These are phyloP conservation scores for Tethya wilhelma DNA, from an alignment of 37 sponge, comb jelly and placozoan species.

Conservation along the genomic window DNA sequence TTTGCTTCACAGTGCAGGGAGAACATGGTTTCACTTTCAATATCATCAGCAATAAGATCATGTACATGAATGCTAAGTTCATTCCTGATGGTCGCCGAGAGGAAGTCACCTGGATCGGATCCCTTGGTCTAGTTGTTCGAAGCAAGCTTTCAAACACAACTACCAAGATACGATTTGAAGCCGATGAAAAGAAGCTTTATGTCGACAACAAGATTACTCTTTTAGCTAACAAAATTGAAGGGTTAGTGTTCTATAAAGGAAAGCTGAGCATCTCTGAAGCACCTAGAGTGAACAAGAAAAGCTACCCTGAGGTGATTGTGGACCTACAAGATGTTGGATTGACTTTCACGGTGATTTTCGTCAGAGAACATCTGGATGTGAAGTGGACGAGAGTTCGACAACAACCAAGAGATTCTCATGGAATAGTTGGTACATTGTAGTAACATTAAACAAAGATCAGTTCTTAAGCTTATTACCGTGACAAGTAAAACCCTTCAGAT, in stretches of 20 bases:
- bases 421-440: constrained; percentile 42
- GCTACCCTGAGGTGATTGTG: constrained; percentile 11
- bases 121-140: constrained; percentile 31
- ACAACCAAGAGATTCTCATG: constrained; percentile 26
- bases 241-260: constrained; percentile 8
- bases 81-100: constrained; percentile 15
- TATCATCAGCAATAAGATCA: constrained; percentile 33
- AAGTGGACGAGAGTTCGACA: constrained; percentile 19
- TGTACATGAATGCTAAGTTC: constrained; percentile 49
- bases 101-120: constrained; percentile 47
- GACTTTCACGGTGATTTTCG: constrained; percentile 22
- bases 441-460: too few species aligned
- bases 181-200: constrained; percentile 4
- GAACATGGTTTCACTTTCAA: constrained; percentile 35
- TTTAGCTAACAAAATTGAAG: constrained; percentile 1
- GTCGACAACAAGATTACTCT: constrained; percentile 11
- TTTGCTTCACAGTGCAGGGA: constrained; percentile 45
- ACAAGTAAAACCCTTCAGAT: too few species aligned
- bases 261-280: constrained; percentile 29
- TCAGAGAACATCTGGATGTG: constrained; percentile 24
- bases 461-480: too few species aligned
- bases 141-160: constrained; percentile 11
- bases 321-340: constrained; percentile 31
- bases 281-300: background rate
- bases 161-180: constrained; percentile 24